Conservation (phyloP, 2,888 invertebrate species). For the Acrobeloides nanus region DNA sequence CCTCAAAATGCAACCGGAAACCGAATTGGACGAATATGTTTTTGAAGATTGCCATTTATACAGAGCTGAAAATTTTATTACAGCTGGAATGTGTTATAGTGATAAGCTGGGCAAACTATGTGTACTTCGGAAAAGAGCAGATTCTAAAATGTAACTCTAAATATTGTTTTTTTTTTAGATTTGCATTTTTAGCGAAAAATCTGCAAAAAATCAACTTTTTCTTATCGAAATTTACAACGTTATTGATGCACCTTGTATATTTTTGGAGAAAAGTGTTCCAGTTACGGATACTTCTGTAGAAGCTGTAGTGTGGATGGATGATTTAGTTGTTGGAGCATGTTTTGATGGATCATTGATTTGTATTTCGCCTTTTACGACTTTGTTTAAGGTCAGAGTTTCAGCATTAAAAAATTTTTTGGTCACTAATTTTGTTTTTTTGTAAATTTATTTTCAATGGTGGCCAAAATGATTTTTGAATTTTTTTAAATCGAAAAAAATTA, state of each 20-base stretch:
- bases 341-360: constrained; percentile 19
- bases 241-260: constrained; percentile 17
- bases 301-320: constrained; percentile 20
- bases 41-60: no score
- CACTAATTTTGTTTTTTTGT: background rate
- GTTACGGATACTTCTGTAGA: constrained; percentile 15
- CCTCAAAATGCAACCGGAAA: no score
- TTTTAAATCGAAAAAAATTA: no score
- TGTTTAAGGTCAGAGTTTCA: constrained; percentile 15
- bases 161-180: background rate
- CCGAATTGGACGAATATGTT: no score
- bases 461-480: background rate
- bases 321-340: constrained; percentile 14
- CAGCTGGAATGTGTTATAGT: constrained; percentile 7
- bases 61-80: no score
- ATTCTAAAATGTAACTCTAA: constrained; percentile 1
- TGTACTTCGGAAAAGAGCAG: constrained; percentile 9
- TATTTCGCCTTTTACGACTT: constrained; percentile 25
- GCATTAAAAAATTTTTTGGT: constrained; percentile 9
- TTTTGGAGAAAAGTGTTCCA: constrained; percentile 18
- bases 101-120: constrained; percentile 8
- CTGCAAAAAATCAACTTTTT: constrained; percentile 7
- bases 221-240: constrained; percentile 28
- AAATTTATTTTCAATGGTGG: no score
- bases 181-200: constrained; percentile 1